Evolutionary conservation across 1,140 invertebrate species (phyloP).

Genomic region (Chelonus insularis): DNA sequence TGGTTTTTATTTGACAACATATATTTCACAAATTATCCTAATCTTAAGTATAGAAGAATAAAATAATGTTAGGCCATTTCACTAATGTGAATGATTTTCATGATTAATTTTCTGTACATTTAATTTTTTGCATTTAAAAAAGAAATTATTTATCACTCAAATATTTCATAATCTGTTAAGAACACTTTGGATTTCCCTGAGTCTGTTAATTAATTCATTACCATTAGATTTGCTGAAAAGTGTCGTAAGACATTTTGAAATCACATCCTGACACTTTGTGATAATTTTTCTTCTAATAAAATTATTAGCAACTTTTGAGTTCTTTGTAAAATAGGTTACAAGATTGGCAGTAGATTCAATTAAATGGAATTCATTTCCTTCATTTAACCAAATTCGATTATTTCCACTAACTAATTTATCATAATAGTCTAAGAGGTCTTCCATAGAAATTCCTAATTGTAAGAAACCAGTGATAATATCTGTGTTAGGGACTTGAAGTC

Average conservation of each 20-base stretch:
- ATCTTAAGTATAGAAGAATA: no score
- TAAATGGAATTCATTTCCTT: slow-evolving; percentile 78
- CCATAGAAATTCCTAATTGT: slow-evolving; percentile 70
- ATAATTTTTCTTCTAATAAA: slow-evolving; percentile 64
- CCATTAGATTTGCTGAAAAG: slow-evolving; percentile 71
- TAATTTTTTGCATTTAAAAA: no score
- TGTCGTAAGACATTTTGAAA: slow-evolving; percentile 68
- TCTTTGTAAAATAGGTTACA: slow-evolving; percentile 65
- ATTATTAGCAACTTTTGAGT: slow-evolving; percentile 59
- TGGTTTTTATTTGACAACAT: no score
- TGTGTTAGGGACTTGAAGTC: slow-evolving; percentile 67
- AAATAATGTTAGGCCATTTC: no score
- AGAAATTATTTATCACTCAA: no score
- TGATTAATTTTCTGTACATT: neutral
- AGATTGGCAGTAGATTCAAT: slow-evolving; percentile 70
- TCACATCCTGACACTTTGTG: slow-evolving; percentile 68
- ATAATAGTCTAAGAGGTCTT: slow-evolving; percentile 75
- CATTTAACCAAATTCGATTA: slow-evolving; percentile 74
- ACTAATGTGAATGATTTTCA: neutral
- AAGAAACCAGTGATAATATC: slow-evolving; percentile 72
- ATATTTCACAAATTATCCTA: no score
- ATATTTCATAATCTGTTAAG: slow-evolving; percentile 53
- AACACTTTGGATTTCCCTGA: slow-evolving; percentile 61
- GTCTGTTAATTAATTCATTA: slow-evolving; percentile 58
- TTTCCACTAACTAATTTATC: slow-evolving; percentile 73